phyloP scores from a whole-genome alignment of 2,797 vertebrate genomes.

The Atherinosoma microstoma region DNA sequence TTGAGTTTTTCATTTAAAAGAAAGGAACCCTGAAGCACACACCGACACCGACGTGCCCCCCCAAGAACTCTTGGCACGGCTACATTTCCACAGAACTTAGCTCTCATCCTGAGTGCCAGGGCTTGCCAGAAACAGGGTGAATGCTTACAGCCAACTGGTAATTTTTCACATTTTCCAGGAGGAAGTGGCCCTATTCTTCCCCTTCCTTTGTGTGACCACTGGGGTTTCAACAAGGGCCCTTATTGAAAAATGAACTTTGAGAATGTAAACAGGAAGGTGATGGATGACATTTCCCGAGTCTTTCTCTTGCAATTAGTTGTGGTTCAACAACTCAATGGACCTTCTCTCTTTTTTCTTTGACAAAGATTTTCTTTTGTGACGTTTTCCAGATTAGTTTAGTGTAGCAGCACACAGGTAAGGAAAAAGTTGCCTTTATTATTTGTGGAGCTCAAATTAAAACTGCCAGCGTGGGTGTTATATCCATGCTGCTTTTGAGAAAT shows the following conservation, averaged over 20 bases:
- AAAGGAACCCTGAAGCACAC: conserved; percentile 34
- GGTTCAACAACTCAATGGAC: conserved; percentile 44
- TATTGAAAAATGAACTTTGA: conserved; percentile 43
- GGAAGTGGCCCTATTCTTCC: conserved; percentile 30
- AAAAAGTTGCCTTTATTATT: background rate
- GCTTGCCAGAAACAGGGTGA: conserved; percentile 31
- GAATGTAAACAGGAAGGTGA: conserved; percentile 59
- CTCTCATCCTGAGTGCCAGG: conserved; percentile 12
- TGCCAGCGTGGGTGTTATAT: background rate
- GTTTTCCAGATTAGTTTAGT: conserved; percentile 22
- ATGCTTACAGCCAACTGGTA: conserved; percentile 22
- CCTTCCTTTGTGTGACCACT: conserved; percentile 28
- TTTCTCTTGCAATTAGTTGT: conserved; percentile 65
- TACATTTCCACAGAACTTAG: conserved; percentile 33
- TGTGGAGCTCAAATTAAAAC: conserved; percentile 17
- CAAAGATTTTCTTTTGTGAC: conserved; percentile 43
- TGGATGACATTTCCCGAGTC: conserved; percentile 60
- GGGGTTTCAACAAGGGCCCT: conserved; percentile 31
- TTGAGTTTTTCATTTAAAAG: conserved; percentile 55
- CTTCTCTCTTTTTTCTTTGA: conserved; percentile 24
- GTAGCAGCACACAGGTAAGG: conserved; percentile 11
- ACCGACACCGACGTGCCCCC: conserved; percentile 1
- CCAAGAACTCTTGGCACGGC: conserved; percentile 27
- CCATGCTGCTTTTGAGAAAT: background rate
- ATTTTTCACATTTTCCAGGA: conserved; percentile 42